Base-by-base conservation (phyloP, 2,113 vertebrate species). In the Pao palembangensis region DNA sequence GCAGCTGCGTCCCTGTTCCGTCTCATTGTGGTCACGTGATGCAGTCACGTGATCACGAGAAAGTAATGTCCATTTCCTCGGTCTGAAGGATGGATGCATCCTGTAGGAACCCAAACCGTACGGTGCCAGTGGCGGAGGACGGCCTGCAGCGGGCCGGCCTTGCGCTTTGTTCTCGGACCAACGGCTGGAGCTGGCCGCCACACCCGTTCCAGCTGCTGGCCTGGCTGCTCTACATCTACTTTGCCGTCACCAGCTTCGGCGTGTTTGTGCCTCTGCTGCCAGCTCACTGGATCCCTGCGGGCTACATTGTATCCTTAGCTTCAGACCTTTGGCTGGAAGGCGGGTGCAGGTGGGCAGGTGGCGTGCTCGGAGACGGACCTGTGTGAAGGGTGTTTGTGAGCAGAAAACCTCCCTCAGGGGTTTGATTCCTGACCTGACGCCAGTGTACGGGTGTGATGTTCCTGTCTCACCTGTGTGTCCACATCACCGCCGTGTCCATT, bases 291-390 rank as follows among this genome's bases (percentile, higher is more conserved):
- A 86, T 95, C 61, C 93, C 93, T 0, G 93, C 94, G 6, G 95
- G 94, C 11, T 99, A 99, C 67, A 93, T 96, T 20, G 96, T 99
- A 99, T 99, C 96, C 94, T 98, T 46, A n/a, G n/a, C n/a, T n/a
- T n/a, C n/a, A n/a, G n/a, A n/a, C n/a, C n/a, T n/a, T n/a, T n/a
- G n/a, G n/a, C n/a, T n/a, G n/a, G n/a, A n/a, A n/a, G n/a, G n/a
- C n/a, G n/a, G n/a, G n/a, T n/a, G n/a, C n/a, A n/a, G n/a, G n/a
- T n/a, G n/a, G n/a, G n/a, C n/a, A n/a, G 8, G 34, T 12, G 8
- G 11, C 3, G 34, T 38, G 8, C 34, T 11, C 34, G 11, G 1
- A 38, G 34, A 12, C 11, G 34, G 34, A 38, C 34, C 34, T 38
- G 21, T 8, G 15, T n/a, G 17, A 16, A 12, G 8, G 34, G 3